Evolutionary conservation across 2,888 invertebrate species (phyloP), one percentile per base, ranked within the genome.

Genomic region (Aporophyla nigra): DNA sequence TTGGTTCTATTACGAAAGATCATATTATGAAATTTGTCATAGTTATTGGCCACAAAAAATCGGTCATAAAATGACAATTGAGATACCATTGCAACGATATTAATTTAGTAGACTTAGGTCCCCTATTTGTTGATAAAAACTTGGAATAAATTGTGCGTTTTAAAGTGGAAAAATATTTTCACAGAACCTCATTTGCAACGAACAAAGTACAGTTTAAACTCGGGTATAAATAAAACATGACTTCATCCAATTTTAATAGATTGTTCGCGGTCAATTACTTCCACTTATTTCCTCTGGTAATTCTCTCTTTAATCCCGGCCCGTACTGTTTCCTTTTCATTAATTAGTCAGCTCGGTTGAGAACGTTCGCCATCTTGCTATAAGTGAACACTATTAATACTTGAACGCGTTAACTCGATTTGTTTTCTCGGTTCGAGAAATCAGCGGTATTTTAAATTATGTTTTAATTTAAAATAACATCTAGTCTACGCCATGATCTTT

Each of bases 321-420:
- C 59, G 71, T 71, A 56, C 68, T 82, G 85, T 82, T 82, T 82
- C 82, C 82, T 76, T 85, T 82, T 54, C 76, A 82, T 82, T 85
- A 82, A 82, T 82, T 72, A 82, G 24, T 76, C 82, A 71, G 66
- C 62, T 46, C 54, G 9, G 59, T 61, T 49, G 54, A 54, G 68
- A 62, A 24, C 58, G 67, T 27, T 43, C 40, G 82, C 85, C 76
- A 76, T 85, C 70, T 82, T 85, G 65, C 33, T 65, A 14, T 69
- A 84, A 80, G 80, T 81, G 56, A 71, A 61, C 63, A 71, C 71
- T 71, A 68, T 81, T 68, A 81, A 67, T 85, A 76, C 40, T 71
- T 63, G 24, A 71, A 69, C 46, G 68, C 61, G 63, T 65, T 65
- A 75, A 85, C 16, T 61, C n/a, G 61, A 71, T 68, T 71, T 59